Evolutionary conservation across 1,140 invertebrate genomes (phyloP).

Genomic region (Chrysoperla carnea): DNA sequence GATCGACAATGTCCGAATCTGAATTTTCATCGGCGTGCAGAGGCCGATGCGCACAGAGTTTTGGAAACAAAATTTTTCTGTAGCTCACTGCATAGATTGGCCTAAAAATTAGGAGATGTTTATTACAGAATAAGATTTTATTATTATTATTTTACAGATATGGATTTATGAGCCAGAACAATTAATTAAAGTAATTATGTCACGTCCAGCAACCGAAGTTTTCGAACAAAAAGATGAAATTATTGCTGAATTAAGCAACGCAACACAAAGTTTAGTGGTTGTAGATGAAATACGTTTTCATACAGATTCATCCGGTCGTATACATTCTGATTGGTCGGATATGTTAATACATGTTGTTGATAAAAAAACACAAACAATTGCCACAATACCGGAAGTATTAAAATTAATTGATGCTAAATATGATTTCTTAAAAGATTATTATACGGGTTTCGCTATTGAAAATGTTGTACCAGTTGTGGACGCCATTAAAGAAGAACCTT

Average conservation of each 20-base stretch:
- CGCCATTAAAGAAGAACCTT: conserved; percentile 46
- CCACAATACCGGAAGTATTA: conserved; percentile 59
- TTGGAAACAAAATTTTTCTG: too few relatives aligned
- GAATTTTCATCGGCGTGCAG: too few relatives aligned
- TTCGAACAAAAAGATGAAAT: conserved; percentile 48
- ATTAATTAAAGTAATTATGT: conserved; percentile 61
- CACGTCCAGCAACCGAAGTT: conserved; percentile 53
- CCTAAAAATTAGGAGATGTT: too few relatives aligned
- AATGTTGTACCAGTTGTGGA: conserved; percentile 54
- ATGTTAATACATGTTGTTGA: conserved; percentile 77
- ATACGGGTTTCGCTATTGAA: conserved; percentile 64
- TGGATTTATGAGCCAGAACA: conserved; percentile 73
- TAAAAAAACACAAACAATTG: conserved; percentile 49
- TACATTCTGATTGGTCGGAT: conserved; percentile 60
- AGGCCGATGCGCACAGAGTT: too few relatives aligned
- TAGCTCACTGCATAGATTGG: too few relatives aligned
- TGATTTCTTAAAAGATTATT: conserved; percentile 59
- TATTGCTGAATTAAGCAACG: conserved; percentile 49
- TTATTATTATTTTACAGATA: conserved; percentile 45
- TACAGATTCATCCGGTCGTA: conserved; percentile 45
- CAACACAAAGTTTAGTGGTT: conserved; percentile 55
- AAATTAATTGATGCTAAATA: conserved; percentile 74
- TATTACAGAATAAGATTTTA: too few relatives aligned
- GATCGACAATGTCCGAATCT: too few relatives aligned
- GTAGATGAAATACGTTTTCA: conserved; percentile 65